These are phyloP conservation scores for Rhinella marina DNA, from an alignment of 2,797 vertebrate species.

Conservation along the genomic window DNA sequence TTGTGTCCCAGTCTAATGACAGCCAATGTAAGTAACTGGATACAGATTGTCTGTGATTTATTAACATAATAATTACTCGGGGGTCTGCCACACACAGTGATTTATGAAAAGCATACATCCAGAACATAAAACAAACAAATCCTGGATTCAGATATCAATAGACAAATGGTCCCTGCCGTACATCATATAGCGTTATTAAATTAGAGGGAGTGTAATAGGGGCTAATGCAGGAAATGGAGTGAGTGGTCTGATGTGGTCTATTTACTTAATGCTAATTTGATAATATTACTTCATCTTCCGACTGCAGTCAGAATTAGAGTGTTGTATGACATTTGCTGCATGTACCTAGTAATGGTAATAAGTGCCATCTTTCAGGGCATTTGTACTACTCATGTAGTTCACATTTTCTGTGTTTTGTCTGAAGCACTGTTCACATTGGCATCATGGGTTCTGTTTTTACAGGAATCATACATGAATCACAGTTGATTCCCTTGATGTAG, in stretches of 20 bases:
- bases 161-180: constrained; percentile 42
- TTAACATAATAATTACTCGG: constrained; percentile 37
- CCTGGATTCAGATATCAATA: constrained; percentile 43
- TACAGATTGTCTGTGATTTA: constrained; percentile 52
- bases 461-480: no score
- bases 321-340: not conserved
- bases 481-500: no score
- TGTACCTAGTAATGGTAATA: not conserved
- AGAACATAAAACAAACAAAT: constrained; percentile 27
- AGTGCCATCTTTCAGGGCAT: not conserved
- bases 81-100: constrained; percentile 13
- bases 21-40: constrained; percentile 53
- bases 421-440: not conserved
- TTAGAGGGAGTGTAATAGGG: constrained; percentile 46
- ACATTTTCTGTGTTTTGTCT: no score
- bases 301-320: constrained; percentile 17
- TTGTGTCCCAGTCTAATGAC: constrained; percentile 28
- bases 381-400: not conserved
- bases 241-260: constrained; percentile 41
- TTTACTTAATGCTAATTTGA: constrained; percentile 52
- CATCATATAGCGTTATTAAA: constrained; percentile 52
- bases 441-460: not conserved
- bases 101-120: constrained; percentile 45
- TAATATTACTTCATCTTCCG: constrained; percentile 37
- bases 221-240: constrained; percentile 56